These are phyloP conservation scores for Pristionchus exspectatus DNA, from an alignment of 2,888 invertebrate genomes.

Conservation along the genomic window DNA sequence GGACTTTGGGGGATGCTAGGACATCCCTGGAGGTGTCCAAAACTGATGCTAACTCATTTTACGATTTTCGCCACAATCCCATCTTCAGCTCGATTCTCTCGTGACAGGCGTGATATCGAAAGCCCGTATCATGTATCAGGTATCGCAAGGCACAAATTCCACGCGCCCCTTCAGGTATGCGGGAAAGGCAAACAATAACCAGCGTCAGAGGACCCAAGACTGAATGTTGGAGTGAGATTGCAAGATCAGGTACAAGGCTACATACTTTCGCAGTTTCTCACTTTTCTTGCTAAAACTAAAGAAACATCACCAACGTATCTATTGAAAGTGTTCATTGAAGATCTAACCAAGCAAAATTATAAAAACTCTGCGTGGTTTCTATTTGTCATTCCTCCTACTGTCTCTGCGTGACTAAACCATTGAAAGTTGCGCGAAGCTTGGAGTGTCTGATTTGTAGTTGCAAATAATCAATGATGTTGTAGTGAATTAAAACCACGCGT, in stretches of 20 bases:
- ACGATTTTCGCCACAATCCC: too few relatives aligned
- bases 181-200: neutral
- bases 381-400: neutral
- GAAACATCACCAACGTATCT: too few relatives aligned
- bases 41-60: too few relatives aligned
- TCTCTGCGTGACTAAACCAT: neutral
- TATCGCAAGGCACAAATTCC: neutral
- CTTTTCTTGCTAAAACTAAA: too few relatives aligned
- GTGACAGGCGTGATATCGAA: too few relatives aligned
- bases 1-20: too few relatives aligned
- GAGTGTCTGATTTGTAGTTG: neutral
- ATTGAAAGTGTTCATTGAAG: neutral
- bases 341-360: neutral
- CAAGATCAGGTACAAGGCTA: neutral
- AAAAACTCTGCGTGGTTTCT: neutral
- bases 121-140: too few relatives aligned
- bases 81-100: too few relatives aligned
- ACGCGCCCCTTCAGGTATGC: neutral
- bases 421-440: neutral
- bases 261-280: neutral
- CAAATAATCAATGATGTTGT: neutral
- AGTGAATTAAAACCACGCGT: too few relatives aligned
- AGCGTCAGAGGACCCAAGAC: slow-evolving; percentile 6
- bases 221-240: neutral
- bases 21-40: too few relatives aligned